Evolutionary conservation across 2,797 vertebrate genomes (phyloP).

Genomic region (Brachyrhaphis roseni): DNA sequence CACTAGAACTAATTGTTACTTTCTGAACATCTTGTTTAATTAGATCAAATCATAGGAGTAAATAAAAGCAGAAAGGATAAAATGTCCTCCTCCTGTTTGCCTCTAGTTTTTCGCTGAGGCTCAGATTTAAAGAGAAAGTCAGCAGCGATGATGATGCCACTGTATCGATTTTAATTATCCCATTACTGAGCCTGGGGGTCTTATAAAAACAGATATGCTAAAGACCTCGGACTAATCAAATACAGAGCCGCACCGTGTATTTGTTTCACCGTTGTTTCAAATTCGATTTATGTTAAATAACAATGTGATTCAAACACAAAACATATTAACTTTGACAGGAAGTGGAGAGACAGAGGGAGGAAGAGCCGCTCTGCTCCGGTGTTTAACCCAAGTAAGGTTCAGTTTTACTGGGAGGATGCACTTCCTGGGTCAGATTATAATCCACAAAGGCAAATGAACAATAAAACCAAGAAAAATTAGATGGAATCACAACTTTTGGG

Average conservation of each 20-base stretch:
- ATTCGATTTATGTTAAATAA: conserved; percentile 78
- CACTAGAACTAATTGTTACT: neutral
- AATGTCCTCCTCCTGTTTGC: conserved; percentile 8
- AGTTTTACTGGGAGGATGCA: neutral
- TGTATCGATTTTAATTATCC: conserved; percentile 77
- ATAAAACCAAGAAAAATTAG: neutral
- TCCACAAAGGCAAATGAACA: conserved; percentile 9
- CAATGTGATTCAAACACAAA: conserved; percentile 69
- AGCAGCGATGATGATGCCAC: conserved; percentile 47
- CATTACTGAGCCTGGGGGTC: conserved; percentile 66
- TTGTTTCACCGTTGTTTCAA: conserved; percentile 75
- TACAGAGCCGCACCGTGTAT: conserved; percentile 53
- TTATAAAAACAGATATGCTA: conserved; percentile 74
- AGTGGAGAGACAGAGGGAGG: neutral
- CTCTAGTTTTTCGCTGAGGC: conserved; percentile 7
- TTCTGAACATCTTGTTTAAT: neutral
- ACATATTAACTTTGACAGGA: conserved; percentile 57
- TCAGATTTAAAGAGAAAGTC: conserved; percentile 60
- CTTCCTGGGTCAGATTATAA: conserved; percentile 8
- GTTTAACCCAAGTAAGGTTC: conserved; percentile 12
- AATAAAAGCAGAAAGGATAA: conserved; percentile 4
- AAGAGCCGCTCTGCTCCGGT: neutral
- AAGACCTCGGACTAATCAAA: conserved; percentile 72
- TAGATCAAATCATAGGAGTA: neutral
- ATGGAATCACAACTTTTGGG: neutral